Base-by-base conservation (phyloP, 2,888 invertebrate genomes). In the Volucella inanis region DNA sequence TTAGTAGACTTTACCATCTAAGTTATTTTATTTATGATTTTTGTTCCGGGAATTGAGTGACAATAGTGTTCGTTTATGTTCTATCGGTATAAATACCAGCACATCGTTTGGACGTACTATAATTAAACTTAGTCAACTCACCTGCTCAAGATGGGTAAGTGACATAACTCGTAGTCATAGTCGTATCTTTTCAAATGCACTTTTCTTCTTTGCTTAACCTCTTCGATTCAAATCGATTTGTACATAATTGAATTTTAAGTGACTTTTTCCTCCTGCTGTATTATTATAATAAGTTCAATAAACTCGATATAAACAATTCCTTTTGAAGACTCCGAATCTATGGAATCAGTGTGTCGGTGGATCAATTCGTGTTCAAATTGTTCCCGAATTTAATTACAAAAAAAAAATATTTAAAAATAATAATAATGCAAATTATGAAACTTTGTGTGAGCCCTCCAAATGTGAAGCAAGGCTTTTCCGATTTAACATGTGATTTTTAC, bases 111-210 rank as follows among this genome's bases (percentile, higher is more conserved):
- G 71, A 64, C 55, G 68, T 64, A 68, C 77, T 77, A 77, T 80
- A 84, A 87, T 87, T 87, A 84, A 80, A 76, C 76, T 54, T 59
- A 77, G 72, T 80, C 57, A 76, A 72, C 70, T 87, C 87, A 84
- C 84, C 76, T 72, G 79, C 59, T 84, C 57, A 80, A 87, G 84
- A 87, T 87, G 87, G 87, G 87, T 87, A 84, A 87, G 87, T 84
- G 71, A 68, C 31, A 31, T 31, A 31, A 31, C 6, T 31, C 31
- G 31, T 31, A 31, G 31, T 31, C 31, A 6, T 31, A 31, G 15
- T 18, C 3, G 22, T 47, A 43, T 59, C 50, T 74, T 54, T 15
- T 49, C 50, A 55, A 38, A 18, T 52, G 45, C 12, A 14, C 38
- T 18, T 8, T 10, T 61, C 31, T 62, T n/a, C 31, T 43, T 41